Evolutionary conservation across 2,888 invertebrate genomes (phyloP).

Genomic region (Masnerella sp.): DNA sequence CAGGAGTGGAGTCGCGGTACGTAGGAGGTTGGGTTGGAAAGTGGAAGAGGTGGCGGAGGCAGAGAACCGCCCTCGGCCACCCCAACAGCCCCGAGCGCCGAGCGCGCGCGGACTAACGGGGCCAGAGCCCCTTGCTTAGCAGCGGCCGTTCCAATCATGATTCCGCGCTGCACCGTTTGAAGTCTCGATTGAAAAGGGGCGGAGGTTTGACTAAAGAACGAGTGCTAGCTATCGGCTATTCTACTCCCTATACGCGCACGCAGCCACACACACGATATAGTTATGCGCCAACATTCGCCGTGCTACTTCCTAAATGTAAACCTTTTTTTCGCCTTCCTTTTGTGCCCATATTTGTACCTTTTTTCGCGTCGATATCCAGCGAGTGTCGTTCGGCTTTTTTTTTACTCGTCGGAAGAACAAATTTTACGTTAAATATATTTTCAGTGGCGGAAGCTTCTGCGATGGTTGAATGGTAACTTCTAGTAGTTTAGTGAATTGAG

Average conservation of each 20-base stretch:
- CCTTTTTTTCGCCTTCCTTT: slow-evolving; percentile 32
- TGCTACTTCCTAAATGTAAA: slow-evolving; percentile 42
- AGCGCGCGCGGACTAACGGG: slow-evolving; percentile 69
- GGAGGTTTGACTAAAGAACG: slow-evolving; percentile 78
- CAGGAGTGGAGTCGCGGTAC: slow-evolving; percentile 79
- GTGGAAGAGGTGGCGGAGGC: slow-evolving; percentile 67
- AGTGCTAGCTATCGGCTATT: slow-evolving; percentile 74
- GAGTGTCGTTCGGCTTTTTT: too few relatives aligned
- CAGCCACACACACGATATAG: slow-evolving; percentile 28
- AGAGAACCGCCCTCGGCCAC: slow-evolving; percentile 70
- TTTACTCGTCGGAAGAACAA: not conserved
- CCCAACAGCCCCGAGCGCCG: slow-evolving; percentile 62
- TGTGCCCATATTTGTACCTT: slow-evolving; percentile 29
- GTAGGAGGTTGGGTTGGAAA: slow-evolving; percentile 73
- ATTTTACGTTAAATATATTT: slow-evolving; percentile 8
- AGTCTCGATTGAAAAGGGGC: slow-evolving; percentile 78
- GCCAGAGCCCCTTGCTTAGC: slow-evolving; percentile 76
- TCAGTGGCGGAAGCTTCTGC: too few relatives aligned
- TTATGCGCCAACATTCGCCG: slow-evolving; percentile 41
- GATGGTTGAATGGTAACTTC: too few relatives aligned
- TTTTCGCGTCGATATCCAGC: slow-evolving; percentile 26
- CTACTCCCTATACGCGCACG: slow-evolving; percentile 47
- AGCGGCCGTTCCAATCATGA: slow-evolving; percentile 78
- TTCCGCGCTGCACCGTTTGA: slow-evolving; percentile 77
- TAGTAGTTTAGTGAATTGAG: too few relatives aligned